phyloP scores from a whole-genome alignment of 2,113 vertebrate species.

The Serranochromis macrocephalus region DNA sequence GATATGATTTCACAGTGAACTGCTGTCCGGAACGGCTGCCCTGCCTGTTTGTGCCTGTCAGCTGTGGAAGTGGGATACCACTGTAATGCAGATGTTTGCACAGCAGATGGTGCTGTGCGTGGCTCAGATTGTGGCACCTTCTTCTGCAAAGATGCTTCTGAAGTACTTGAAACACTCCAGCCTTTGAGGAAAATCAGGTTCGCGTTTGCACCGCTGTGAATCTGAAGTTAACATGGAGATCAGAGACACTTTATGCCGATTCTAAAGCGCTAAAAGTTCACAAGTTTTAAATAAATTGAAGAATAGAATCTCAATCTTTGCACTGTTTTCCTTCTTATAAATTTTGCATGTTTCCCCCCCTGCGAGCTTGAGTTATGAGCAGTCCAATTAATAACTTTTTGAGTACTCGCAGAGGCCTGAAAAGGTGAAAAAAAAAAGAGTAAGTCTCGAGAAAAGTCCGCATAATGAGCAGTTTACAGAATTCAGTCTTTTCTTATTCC shows the following conservation, averaged over 20 bases:
- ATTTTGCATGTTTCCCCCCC: background rate
- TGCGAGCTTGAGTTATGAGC: background rate
- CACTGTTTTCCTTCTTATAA: background rate
- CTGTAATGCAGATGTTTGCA: conserved; percentile 23
- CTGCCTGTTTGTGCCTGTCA: background rate
- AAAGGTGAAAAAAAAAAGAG: background rate
- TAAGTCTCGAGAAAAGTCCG: background rate
- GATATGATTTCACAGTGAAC: background rate
- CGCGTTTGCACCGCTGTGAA: rapidly evolving
- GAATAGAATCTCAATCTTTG: background rate
- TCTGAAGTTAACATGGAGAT: background rate
- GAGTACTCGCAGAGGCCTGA: background rate
- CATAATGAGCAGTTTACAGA: background rate
- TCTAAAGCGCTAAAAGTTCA: background rate
- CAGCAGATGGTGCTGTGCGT: conserved; percentile 71
- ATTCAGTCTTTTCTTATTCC: background rate
- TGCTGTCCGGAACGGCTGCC: conserved; percentile 32
- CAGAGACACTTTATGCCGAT: background rate
- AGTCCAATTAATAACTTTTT: background rate
- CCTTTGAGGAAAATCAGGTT: background rate
- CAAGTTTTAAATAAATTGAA: background rate
- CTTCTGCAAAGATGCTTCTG: background rate
- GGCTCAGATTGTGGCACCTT: background rate
- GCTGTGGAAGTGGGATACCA: background rate
- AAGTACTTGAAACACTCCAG: background rate